These are phyloP conservation scores for Nasonia oneida DNA, from an alignment of 2,888 invertebrate genomes.

Conservation along the genomic window DNA sequence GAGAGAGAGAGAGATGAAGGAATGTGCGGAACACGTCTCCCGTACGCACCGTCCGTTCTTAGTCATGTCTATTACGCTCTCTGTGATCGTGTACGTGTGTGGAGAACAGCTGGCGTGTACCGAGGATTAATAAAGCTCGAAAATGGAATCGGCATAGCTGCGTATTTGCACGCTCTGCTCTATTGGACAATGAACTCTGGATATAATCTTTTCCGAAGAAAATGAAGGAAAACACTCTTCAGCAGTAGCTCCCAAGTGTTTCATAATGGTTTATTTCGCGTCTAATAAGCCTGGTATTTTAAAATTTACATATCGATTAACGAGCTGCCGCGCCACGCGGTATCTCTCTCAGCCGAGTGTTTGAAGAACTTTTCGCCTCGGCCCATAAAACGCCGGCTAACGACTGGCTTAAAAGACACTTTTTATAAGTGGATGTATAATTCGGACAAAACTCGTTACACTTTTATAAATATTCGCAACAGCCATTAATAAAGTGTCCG, in stretches of 20 bases:
- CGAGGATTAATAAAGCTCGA: background rate
- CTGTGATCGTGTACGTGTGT: background rate
- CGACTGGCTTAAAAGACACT: slow-evolving; percentile 57
- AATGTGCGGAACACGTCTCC: slow-evolving; percentile 4
- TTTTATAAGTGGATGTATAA: slow-evolving; percentile 44
- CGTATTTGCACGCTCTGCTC: background rate
- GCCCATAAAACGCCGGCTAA: slow-evolving; percentile 36
- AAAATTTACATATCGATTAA: slow-evolving; percentile 48
- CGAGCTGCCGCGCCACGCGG: background rate
- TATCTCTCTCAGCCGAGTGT: background rate
- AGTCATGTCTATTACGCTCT: background rate
- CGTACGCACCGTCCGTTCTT: background rate
- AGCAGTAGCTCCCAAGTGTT: background rate
- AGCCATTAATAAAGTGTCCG: slow-evolving; percentile 47
- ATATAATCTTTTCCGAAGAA: background rate
- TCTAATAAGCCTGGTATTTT: slow-evolving; percentile 37
- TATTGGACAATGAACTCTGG: background rate
- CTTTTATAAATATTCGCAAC: slow-evolving; percentile 53
- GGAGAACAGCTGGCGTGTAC: too few relatives aligned
- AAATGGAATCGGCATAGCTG: background rate
- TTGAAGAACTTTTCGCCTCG: slow-evolving; percentile 37
- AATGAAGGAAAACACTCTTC: background rate
- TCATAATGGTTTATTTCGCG: slow-evolving; percentile 32
- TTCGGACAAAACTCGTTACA: slow-evolving; percentile 31
- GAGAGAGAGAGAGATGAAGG: background rate